Evolutionary conservation across 2,113 vertebrate genomes (phyloP).

Genomic region (Pollachius pollachius): DNA sequence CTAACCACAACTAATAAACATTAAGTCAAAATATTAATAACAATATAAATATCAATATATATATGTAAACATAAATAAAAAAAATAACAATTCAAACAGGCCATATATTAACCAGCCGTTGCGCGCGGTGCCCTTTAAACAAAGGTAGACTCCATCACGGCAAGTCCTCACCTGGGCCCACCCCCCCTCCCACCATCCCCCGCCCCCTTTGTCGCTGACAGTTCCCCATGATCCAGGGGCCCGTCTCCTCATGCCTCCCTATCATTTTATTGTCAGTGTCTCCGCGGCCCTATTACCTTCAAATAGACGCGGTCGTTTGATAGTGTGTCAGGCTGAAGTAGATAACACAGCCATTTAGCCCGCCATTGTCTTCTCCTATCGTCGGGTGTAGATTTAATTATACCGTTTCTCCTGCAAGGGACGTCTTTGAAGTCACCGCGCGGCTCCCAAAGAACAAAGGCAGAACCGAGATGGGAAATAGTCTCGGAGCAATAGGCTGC

Average conservation of each 20-base stretch:
- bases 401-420: conserved; percentile 45
- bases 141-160: conserved; percentile 29
- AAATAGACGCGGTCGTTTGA: conserved; percentile 49
- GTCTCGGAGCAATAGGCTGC: too few species aligned
- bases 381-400: conserved; percentile 62
- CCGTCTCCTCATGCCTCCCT: conserved; percentile 47
- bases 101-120: too few species aligned
- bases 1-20: too few species aligned
- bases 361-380: conserved; percentile 51
- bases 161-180: neutral
- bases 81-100: conserved; percentile 12
- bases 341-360: conserved; percentile 64
- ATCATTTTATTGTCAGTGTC: conserved; percentile 60
- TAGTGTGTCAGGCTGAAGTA: conserved; percentile 51
- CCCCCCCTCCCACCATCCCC: conserved; percentile 21
- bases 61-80: conserved; percentile 61
- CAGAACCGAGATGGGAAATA: too few species aligned
- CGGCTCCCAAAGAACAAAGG: too few species aligned
- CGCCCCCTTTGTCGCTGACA: conserved; percentile 19
- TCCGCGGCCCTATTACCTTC: conserved; percentile 51
- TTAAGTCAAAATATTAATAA: too few species aligned
- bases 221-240: conserved; percentile 24
- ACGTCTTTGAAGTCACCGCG: conserved; percentile 46
- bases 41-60: too few species aligned
- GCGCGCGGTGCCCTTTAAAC: conserved; percentile 6